These are phyloP conservation scores for Odontocerum albicorne DNA, from an alignment of 2,888 invertebrate genomes.

Conservation along the genomic window DNA sequence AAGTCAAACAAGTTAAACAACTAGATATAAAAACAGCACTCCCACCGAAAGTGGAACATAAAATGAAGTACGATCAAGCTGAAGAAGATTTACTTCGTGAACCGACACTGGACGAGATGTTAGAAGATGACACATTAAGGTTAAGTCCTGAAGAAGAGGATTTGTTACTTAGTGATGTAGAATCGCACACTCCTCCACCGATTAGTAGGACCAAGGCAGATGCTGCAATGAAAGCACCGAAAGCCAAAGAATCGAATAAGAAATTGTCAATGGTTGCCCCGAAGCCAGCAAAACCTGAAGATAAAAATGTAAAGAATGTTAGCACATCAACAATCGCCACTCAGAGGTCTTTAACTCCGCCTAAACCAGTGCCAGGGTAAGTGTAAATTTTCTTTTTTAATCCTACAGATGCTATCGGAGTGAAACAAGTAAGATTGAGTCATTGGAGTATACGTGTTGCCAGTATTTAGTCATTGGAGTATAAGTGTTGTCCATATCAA, in stretches of 20 bases:
- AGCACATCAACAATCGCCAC: background rate
- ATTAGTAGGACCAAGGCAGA: slow-evolving; percentile 7
- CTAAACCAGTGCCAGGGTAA: slow-evolving; percentile 10
- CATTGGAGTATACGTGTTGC: too few relatives aligned
- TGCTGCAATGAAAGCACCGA: background rate
- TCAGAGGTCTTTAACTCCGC: slow-evolving; percentile 16
- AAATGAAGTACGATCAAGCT: background rate
- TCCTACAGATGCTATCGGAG: too few relatives aligned
- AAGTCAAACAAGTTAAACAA: slow-evolving; percentile 3
- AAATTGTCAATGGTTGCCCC: background rate
- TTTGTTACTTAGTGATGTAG: slow-evolving; percentile 34
- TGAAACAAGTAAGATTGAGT: too few relatives aligned
- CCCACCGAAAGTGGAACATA: background rate
- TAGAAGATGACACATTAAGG: slow-evolving; percentile 32
- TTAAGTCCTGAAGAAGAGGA: slow-evolving; percentile 40
- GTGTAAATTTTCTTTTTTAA: too few relatives aligned
- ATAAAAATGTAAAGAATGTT: background rate
- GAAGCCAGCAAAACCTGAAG: background rate
- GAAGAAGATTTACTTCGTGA: slow-evolving; percentile 15
- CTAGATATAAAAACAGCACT: background rate
- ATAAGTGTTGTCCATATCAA: too few relatives aligned
- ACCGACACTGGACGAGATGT: slow-evolving; percentile 26
- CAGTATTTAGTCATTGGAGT: too few relatives aligned
- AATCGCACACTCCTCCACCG: slow-evolving; percentile 15
- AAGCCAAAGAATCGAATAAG: slow-evolving; percentile 5